Evolutionary conservation across 1,140 invertebrate species (phyloP).

Genomic region (Stegodyphus dumicola): DNA sequence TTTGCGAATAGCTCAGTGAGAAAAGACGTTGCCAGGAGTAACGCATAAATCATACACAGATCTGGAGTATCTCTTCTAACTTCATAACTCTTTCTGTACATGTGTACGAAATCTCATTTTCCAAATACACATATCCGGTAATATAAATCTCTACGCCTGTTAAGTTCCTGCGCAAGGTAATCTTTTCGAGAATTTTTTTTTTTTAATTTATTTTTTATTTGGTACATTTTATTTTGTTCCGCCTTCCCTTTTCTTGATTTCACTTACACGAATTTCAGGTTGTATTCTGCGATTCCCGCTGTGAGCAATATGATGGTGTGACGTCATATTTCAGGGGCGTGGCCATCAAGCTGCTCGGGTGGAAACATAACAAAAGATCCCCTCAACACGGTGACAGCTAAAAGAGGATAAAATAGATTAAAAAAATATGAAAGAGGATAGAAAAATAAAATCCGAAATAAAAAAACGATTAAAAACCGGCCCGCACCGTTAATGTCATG

Average conservation of each 20-base stretch:
- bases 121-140: constrained; percentile 44
- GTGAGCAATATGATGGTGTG: constrained; percentile 46
- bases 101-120: constrained; percentile 28
- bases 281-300: constrained; percentile 37
- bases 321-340: constrained; percentile 41
- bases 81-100: too few relatives aligned
- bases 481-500: constrained; percentile 22
- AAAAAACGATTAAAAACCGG: constrained; percentile 14
- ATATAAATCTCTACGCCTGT: constrained; percentile 19
- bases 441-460: constrained; percentile 5
- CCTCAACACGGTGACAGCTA: constrained; percentile 36
- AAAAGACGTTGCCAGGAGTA: too few relatives aligned
- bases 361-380: constrained; percentile 50
- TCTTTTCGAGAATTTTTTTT: constrained; percentile 8
- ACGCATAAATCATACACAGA: too few relatives aligned
- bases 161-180: constrained; percentile 29
- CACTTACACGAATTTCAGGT: constrained; percentile 42
- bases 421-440: constrained; percentile 41
- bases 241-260: constrained; percentile 36
- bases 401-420: constrained; percentile 47
- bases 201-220: neutral
- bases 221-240: neutral
- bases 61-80: too few relatives aligned
- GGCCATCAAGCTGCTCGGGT: constrained; percentile 13
- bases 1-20: too few relatives aligned